Base-by-base conservation (phyloP, 2,888 invertebrate species). In the Ellobium chinense region DNA sequence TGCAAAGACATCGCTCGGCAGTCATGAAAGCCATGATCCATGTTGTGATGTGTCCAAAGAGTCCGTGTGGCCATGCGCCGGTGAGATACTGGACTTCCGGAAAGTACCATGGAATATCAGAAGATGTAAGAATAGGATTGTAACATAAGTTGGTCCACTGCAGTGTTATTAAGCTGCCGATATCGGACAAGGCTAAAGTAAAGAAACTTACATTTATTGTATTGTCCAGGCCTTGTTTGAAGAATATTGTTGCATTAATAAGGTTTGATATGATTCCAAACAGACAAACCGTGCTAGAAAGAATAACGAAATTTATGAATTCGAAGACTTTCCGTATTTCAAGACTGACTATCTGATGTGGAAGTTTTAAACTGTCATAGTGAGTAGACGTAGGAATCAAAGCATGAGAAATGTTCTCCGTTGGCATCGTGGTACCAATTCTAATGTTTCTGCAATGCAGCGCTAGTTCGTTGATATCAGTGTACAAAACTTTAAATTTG, bases 201-300 rank as follows among this genome's bases (percentile, higher is more conserved):
- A 69, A 46, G 18, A 69, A 54, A 5, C 46, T 24, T 9, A 69
- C 46, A 27, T 69, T 69, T 2, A 69, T 24, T 2, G 69, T 46
- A 54, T 69, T 54, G 3, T 9, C 12, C 14, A 69, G 46, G 12
- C 69, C 69, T 24, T 46, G 39, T 12, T 37, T 14, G 54, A 14
- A 46, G 37, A 46, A 69, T 18, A 69, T 27, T 14, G 9, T 18
- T 7, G 46, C 27, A 21, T 69, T 69, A 18, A 39, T 46, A 24
- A 69, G 21, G 27, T 69, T 69, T 36, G 69, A 24, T 3, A 37
- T 24, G 24, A 69, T 46, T 24, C 69, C 69, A 66, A 66, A 66
- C 34, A 66, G 21, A 37, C 66, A 14, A 4, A 62, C n/a, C n/a
- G n/a, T n/a, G n/a, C n/a, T n/a, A n/a, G n/a, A n/a, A n/a, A n/a